Evolutionary conservation across 2,797 vertebrate genomes (phyloP), one percentile per base, ranked within the genome.

Genomic region (Enteromius trimaculatus): DNA sequence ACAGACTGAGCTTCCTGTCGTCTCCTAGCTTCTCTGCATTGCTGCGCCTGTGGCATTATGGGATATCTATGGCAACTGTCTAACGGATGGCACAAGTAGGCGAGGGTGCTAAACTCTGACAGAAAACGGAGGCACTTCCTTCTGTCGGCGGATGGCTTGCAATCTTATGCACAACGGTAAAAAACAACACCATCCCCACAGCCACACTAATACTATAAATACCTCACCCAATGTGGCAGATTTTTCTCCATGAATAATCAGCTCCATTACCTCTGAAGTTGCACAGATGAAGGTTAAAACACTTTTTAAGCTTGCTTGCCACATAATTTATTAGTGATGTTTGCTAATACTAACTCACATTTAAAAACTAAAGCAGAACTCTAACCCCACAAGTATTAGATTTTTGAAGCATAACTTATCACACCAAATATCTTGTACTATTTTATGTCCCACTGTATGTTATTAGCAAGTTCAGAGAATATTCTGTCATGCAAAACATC

Each of bases 61-160:
- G 82, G 91, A 91, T 95, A 94, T 94, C 92, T 95, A 93, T 94
- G 93, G 93, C 92, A 93, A 92, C 92, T 90, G 89, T 87, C 89
- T 91, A 91, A 91, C 92, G 93, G 91, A 90, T 92, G 91, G 87
- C 86, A 91, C 88, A 91, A 92, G 89, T 93, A 91, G 92, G 93
- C 81, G 92, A 93, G 90, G 86, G 91, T 89, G 92, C 89, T 91
- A 94, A 91, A 87, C 89, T 92, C 86, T 85, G 85, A 89, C 71
- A 79, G 86, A 88, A 86, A 82, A 55, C 53, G 10, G 68, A 78
- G 71, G 37, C 82, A 53, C 75, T 70, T 85, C 80, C 77, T 39
- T 81, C 83, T 77, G 77, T 79, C 65, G 29, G 65, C n/a, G 51
- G 77, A 65, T 64, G 26, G 47, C 44, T 68, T 19, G 70, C 55